phyloP scores from a whole-genome alignment of 2,113 vertebrate genomes.

The Oreochromis niloticus region DNA sequence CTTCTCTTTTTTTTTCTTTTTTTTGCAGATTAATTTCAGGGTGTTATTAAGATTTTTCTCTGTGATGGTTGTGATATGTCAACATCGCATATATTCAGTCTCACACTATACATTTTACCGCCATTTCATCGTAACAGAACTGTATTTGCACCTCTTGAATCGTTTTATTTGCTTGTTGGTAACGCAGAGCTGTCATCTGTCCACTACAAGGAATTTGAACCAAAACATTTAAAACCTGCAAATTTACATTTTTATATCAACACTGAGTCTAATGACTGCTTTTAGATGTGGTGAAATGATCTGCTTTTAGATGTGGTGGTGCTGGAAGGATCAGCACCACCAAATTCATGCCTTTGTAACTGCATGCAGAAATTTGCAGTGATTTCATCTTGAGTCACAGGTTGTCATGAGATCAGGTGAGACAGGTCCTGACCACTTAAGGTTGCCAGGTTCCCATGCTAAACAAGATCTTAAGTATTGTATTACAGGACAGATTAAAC shows the following conservation, averaged over 20 bases:
- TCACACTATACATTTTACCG: background rate
- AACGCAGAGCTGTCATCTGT: background rate
- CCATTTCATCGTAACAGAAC: background rate
- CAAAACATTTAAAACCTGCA: background rate
- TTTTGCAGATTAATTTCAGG: slow-evolving; percentile 1
- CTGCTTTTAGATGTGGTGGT: background rate
- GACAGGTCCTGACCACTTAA: background rate
- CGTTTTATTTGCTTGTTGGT: background rate
- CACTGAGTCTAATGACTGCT: background rate
- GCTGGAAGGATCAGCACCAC: background rate
- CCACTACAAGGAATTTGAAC: background rate
- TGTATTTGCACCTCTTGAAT: background rate
- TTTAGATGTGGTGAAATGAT: background rate
- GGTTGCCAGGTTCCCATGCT: background rate
- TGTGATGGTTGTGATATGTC: background rate
- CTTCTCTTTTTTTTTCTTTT: background rate
- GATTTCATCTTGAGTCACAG: background rate
- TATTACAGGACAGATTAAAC: background rate
- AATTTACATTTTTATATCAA: background rate
- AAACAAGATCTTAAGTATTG: background rate
- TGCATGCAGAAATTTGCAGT: background rate
- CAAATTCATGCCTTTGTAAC: background rate
- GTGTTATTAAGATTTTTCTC: slow-evolving; percentile 8
- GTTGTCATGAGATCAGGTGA: background rate
- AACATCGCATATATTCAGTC: background rate